Evolutionary conservation across 2,888 invertebrate genomes (phyloP), one percentile per base, ranked within the genome.

Genomic region (Lamellibrachia columna): DNA sequence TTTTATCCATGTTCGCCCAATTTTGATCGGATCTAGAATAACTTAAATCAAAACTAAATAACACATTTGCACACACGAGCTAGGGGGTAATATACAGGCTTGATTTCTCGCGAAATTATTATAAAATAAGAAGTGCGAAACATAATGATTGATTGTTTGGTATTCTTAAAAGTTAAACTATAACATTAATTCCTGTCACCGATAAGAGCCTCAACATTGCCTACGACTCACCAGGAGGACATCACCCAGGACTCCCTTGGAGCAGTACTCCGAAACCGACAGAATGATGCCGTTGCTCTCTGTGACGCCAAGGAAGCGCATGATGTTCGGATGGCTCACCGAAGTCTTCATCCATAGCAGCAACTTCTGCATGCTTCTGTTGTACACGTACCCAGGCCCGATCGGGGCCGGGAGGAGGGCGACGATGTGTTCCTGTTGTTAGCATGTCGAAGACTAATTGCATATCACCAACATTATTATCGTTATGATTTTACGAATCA

Each of bases 261-360:
- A 92, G 93, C 95, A 95, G 92, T 94, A 95, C 91, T 95, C 95
- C 53, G 94, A 93, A 53, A 96, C 94, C 22, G 93, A 94, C 93
- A 60, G 95, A 94, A 11, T 52, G 11, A n/a, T 11, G 2, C 91
- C 92, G 40, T 95, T 95, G 7, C 94, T 90, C 52, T 94, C 93
- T 7, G 95, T 95, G 9, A 96, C 93, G 6, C 96, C 96, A 94
- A 94, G 95, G 92, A 96, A 95, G 28, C 94, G 93, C 53, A 95
- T 94, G 3, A 96, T 94, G 93, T 96, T 96, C 11, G 53, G 40
- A 91, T 96, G 95, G 52, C 93, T 92, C 7, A 96, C 93, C 11
- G 93, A 92, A 91, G 96, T 95, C 75, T 95, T 93, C 94, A 96
- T 94, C 94, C 94, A 94, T 9, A 93, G 92, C 92, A 94, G 90